Percentiles rank a stretch among this genome's conserved stretches.
phyloP scores from a whole-genome alignment of 2,113 vertebrate genomes.

The Pluvianellus socialis region DNA sequence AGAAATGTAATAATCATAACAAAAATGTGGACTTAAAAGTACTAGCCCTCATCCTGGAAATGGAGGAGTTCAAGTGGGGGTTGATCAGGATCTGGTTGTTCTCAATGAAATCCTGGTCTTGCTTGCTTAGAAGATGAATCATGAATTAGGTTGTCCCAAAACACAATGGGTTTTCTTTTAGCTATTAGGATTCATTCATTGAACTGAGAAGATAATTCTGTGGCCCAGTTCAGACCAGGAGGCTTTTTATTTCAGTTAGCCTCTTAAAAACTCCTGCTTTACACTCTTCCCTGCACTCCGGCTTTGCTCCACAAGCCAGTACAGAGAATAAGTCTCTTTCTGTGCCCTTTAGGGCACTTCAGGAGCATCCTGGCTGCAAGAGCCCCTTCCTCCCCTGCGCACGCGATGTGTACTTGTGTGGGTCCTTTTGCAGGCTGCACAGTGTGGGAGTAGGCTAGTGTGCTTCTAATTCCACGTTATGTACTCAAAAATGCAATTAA shows the following conservation, averaged over 20 bases:
- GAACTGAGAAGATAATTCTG: not conserved
- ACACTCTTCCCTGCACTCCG: not conserved
- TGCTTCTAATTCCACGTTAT: not conserved
- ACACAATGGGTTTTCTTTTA: not conserved
- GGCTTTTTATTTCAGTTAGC: not conserved
- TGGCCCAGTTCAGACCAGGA: not conserved
- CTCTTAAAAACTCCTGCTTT: not conserved
- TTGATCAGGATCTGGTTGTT: not conserved
- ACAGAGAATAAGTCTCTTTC: not conserved
- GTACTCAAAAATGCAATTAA: not conserved
- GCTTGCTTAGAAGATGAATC: not conserved
- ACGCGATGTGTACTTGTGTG: accelerated
- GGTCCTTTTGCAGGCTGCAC: not conserved
- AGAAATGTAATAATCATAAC: not conserved
- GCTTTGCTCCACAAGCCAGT: not conserved
- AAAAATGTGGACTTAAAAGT: not conserved
- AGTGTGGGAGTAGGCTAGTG: not conserved
- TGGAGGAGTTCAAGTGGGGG: not conserved
- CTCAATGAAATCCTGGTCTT: not conserved
- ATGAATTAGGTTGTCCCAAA: not conserved
- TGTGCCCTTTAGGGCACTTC: not conserved
- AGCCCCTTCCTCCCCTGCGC: not conserved
- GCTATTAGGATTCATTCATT: not conserved
- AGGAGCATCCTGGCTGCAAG: not conserved
- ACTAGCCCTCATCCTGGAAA: not conserved